Evolutionary conservation across 2,888 invertebrate genomes (phyloP), one percentile per base, ranked within the genome.

Genomic region (Aromia moschata): DNA sequence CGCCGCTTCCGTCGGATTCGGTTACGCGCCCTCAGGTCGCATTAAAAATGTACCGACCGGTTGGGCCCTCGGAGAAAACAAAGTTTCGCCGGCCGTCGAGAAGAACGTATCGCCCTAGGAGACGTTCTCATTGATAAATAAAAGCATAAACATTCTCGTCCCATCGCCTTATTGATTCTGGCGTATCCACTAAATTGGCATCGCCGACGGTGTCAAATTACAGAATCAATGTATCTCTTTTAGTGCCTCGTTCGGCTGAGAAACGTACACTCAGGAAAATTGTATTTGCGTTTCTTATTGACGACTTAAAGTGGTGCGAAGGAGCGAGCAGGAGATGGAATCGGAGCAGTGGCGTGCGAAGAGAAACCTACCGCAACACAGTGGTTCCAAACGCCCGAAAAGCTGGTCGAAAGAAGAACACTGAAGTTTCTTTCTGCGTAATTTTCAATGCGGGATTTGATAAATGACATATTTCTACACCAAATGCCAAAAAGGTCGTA

Each of bases 241-340:
- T 68, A 67, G 58, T 47, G 60, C 51, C 58, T 56, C 46, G 36
- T 37, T 58, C 20, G 15, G 16, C 14, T 15, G 41, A 25, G 38
- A n/a, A n/a, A 53, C 62, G 53, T 54, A 74, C 77, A 78, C 79
- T 79, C 73, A 70, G 63, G 74, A 61, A 78, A 79, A 80, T 80
- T 79, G 79, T 79, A 79, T 80, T 80, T 79, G 79, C 74, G 72
- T 78, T 79, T 77, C 77, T 76, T 76, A 78, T 78, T 75, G 73
- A 63, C 62, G 64, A 47, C 62, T 55, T 68, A 54, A 62, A 65
- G 43, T 46, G 44, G 14, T 38, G 38, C 16, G 11, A 33, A 47
- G n/a, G 30, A 37, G 20, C 37, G 15, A 4, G 45, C n/a, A 47
- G 17, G 47, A 40, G 44, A 52, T 60, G 60, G 59, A 61, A 67